A percentile compares a stretch with the other conserved stretches of the same genome.
phyloP scores from a whole-genome alignment of 2,888 invertebrate species.

The Chloroclystis v-ata region DNA sequence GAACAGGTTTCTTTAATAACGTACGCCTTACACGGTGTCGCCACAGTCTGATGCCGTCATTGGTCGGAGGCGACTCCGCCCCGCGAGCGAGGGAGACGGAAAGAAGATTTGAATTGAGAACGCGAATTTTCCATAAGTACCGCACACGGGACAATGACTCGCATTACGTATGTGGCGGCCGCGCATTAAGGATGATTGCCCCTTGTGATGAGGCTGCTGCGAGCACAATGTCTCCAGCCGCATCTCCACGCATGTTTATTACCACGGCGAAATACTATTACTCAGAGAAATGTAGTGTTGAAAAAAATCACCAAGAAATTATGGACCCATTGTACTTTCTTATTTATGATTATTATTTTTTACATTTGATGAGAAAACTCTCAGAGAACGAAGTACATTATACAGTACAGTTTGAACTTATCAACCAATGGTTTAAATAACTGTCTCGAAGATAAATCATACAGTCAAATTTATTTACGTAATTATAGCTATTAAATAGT shows the following conservation, averaged over 20 bases:
- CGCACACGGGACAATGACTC: slow-evolving; percentile 77
- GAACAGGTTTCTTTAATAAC: slow-evolving; percentile 79
- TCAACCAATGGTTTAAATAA: too few relatives aligned
- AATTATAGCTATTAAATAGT: slow-evolving; percentile 4
- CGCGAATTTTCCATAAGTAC: slow-evolving; percentile 79
- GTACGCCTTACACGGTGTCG: slow-evolving; percentile 77
- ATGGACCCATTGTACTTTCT: slow-evolving; percentile 55
- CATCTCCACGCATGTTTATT: slow-evolving; percentile 65
- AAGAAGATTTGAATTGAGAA: slow-evolving; percentile 77
- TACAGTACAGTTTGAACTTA: too few relatives aligned
- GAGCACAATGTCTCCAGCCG: slow-evolving; percentile 73
- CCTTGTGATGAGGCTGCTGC: slow-evolving; percentile 76
- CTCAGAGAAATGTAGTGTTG: slow-evolving; percentile 68
- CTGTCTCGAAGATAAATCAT: too few relatives aligned
- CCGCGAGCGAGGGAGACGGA: slow-evolving; percentile 75
- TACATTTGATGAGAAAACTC: slow-evolving; percentile 44
- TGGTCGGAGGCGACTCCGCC: slow-evolving; percentile 76
- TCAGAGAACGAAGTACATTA: too few relatives aligned
- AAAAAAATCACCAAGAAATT: slow-evolving; percentile 66
- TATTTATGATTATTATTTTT: slow-evolving; percentile 75
- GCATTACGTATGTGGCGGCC: slow-evolving; percentile 77
- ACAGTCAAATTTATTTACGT: slow-evolving; percentile 4
- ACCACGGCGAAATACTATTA: slow-evolving; percentile 71
- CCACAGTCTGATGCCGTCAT: slow-evolving; percentile 72
- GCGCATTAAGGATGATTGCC: slow-evolving; percentile 77